Evolutionary conservation across 2,113 vertebrate genomes (phyloP), one percentile per base, ranked within the genome.

Genomic region (Trochalopteron elliotii): DNA sequence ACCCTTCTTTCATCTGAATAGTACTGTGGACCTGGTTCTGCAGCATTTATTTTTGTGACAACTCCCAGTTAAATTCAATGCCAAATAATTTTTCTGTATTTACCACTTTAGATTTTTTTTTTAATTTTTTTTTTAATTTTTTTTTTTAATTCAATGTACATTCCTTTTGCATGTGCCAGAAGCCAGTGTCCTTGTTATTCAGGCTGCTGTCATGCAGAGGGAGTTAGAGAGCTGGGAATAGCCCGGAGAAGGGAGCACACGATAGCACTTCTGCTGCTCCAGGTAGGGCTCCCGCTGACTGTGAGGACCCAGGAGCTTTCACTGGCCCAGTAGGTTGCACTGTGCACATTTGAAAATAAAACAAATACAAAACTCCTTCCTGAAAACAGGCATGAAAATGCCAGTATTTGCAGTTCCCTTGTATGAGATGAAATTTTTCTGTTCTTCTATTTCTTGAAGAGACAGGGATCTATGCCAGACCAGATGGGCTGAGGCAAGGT

Each of bases 171-270:
- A 95, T 97, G 97, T 97, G 69, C 40, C 95, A 2, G 89, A 91
- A 87, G 87, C 95, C 52, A 96, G 97, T 50, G 93, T 96, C 12
- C 75, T 98, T 97, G 96, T 86, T 93, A 96, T 98, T 96, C 96
- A 96, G 87, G 96, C 97, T 45, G 97, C 98, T 82, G 90, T 97
- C 94, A 5, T 98, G 96, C 97, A 98, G 96, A 98, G 96, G 96
- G 99, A 99, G 97, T 88, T 97, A 94, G 98, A 98, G 90, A 98
- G 97, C 96, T 98, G 98, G 64, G 65, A 77, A 90, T 50, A 63
- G 53, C 40, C 92, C 68, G 97, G 78, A 97, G 91, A 83, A 95
- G 92, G 33, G 98, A 97, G 74, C 95, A 95, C 75, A 95, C 94
- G 4, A 52, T 80, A 12, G 96, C 98, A 25, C 97, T 97, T 55